Percentiles rank a stretch among this genome's conserved stretches.
phyloP scores from a whole-genome alignment of 2,888 invertebrate species.

The Embidobia sp. region DNA sequence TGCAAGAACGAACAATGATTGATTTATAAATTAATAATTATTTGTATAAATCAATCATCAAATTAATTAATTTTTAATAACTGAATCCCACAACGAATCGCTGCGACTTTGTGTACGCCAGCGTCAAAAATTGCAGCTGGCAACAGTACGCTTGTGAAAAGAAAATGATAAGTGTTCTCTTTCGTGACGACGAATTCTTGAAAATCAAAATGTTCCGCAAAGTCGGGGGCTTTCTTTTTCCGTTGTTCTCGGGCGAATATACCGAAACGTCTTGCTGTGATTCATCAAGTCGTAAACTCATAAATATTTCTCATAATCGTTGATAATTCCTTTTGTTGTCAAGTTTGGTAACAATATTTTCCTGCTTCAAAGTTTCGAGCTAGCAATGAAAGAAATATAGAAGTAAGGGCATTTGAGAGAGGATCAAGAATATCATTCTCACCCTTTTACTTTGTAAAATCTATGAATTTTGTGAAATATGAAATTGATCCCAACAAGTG shows the following conservation, averaged over 20 bases:
- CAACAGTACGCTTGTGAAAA: constrained; percentile 35
- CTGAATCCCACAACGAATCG: constrained; percentile 53
- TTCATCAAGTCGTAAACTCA: constrained; percentile 75
- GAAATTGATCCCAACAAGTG: too few relatives aligned
- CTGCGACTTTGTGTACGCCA: too few relatives aligned
- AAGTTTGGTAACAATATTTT: constrained; percentile 19
- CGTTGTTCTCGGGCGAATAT: constrained; percentile 34
- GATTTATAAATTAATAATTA: too few relatives aligned
- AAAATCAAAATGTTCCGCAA: constrained; percentile 32
- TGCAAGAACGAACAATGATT: too few relatives aligned
- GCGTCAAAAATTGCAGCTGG: constrained; percentile 37
- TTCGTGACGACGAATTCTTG: constrained; percentile 31
- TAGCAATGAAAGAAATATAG: constrained; percentile 7
- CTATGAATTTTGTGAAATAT: not conserved
- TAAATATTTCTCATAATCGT: constrained; percentile 79
- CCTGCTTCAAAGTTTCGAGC: constrained; percentile 17
- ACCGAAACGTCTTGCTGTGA: constrained; percentile 68
- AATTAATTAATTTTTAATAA: constrained; percentile 46
- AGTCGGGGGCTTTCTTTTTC: constrained; percentile 66
- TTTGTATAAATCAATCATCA: too few relatives aligned
- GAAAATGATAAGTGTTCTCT: constrained; percentile 45
- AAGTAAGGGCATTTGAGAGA: too few relatives aligned
- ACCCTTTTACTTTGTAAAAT: not conserved
- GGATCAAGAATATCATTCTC: too few relatives aligned
- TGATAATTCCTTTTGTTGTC: constrained; percentile 74